phyloP scores from a whole-genome alignment of 1,140 invertebrate genomes.

The Theocolax elegans region DNA sequence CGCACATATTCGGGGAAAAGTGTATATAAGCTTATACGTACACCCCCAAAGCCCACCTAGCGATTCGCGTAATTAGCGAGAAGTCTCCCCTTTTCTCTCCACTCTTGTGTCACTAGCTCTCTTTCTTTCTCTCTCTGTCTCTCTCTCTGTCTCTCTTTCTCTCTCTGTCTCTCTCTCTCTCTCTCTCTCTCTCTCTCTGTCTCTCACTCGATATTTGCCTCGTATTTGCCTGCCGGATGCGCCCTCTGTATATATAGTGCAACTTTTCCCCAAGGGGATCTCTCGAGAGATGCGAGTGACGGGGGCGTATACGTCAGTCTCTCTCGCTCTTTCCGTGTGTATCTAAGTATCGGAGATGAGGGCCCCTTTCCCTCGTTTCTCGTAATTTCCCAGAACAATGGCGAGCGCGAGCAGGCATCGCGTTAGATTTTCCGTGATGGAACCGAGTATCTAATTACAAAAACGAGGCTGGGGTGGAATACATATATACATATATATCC shows the following conservation, averaged over 20 bases:
- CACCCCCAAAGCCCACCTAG: conserved; percentile 40
- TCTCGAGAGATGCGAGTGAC: neutral
- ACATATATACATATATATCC: too few species aligned
- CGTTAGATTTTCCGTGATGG: conserved; percentile 39
- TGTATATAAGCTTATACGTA: conserved; percentile 48
- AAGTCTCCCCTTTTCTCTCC: too few species aligned
- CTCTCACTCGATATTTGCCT: conserved; percentile 17
- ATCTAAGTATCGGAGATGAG: conserved; percentile 18
- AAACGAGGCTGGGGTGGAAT: neutral
- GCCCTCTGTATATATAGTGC: conserved; percentile 6
- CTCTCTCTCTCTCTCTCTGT: conserved; percentile 19
- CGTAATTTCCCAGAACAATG: conserved; percentile 65
- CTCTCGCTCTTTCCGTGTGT: neutral
- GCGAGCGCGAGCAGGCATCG: neutral
- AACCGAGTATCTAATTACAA: conserved; percentile 68
- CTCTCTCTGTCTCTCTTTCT: conserved; percentile 35
- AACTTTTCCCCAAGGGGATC: neutral
- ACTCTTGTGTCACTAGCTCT: too few species aligned
- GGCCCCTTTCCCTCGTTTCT: conserved; percentile 60
- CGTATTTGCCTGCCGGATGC: too few species aligned
- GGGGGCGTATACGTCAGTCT: neutral
- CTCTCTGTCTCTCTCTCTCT: conserved; percentile 18
- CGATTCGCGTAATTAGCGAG: conserved; percentile 62
- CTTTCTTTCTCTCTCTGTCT: conserved; percentile 45
- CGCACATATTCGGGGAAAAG: neutral